Conservation (phyloP, 2,888 invertebrate species). For the Orthosia gracilis region DNA sequence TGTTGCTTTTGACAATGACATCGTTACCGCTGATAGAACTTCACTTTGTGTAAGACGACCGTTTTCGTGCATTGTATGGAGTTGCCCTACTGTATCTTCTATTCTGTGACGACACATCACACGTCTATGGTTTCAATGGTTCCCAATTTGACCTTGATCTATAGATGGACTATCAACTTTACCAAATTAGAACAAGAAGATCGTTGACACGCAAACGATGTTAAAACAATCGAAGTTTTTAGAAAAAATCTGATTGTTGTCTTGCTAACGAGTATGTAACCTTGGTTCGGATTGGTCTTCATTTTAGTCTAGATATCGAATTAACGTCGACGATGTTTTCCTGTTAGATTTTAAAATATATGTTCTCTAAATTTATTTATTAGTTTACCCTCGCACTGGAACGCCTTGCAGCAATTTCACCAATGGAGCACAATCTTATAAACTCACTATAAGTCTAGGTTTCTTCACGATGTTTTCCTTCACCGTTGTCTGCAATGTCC, state of each 20-base stretch:
- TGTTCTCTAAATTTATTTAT: too few relatives aligned
- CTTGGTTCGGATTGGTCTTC: background rate
- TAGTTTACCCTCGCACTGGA: too few relatives aligned
- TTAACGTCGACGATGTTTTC: background rate
- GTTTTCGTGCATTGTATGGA: background rate
- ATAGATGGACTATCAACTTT: background rate
- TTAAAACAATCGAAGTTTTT: constrained; percentile 11
- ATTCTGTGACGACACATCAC: background rate
- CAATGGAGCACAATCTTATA: too few relatives aligned
- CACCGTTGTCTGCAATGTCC: too few relatives aligned
- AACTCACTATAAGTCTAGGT: too few relatives aligned
- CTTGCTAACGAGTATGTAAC: background rate
- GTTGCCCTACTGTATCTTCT: background rate
- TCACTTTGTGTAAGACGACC: background rate
- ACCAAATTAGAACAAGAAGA: constrained; percentile 48
- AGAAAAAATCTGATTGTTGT: constrained; percentile 11
- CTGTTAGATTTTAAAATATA: background rate
- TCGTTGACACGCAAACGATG: constrained; percentile 30
- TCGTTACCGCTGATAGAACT: background rate
- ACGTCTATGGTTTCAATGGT: background rate
- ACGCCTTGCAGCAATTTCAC: too few relatives aligned
- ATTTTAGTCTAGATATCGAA: constrained; percentile 13
- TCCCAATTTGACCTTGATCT: constrained; percentile 27
- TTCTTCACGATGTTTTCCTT: too few relatives aligned
- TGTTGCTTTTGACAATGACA: too few relatives aligned